These are phyloP conservation scores for Telmatherina bonti DNA, from an alignment of 2,797 vertebrate genomes.

Conservation along the genomic window DNA sequence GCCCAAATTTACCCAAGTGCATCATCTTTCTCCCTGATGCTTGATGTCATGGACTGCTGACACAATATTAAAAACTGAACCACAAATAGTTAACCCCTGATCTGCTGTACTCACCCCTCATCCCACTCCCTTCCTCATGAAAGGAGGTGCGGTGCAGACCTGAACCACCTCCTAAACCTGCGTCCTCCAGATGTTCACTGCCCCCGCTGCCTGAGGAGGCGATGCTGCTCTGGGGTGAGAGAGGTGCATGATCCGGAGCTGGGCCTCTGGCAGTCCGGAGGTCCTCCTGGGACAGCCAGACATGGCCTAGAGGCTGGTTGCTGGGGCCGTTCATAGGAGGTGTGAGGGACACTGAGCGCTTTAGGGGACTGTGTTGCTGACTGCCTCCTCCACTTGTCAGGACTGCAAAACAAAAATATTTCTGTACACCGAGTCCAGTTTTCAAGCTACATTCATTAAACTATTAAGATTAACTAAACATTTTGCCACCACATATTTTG, in stretches of 20 bases:
- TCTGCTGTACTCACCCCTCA: conserved; percentile 92
- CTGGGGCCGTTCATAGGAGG: conserved; percentile 97
- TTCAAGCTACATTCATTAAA: background rate
- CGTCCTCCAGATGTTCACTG: conserved; percentile 98
- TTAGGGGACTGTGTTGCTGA: conserved; percentile 96
- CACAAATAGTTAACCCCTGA: background rate
- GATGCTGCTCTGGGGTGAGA: conserved; percentile 99
- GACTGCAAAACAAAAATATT: conserved; percentile 83
- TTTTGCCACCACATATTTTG: background rate
- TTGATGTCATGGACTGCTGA: background rate
- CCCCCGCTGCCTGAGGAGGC: conserved; percentile 98
- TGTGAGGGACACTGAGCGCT: conserved; percentile 98
- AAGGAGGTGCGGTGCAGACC: conserved; percentile 92
- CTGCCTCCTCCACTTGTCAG: conserved; percentile 86
- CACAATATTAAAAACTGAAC: background rate
- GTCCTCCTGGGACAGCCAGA: conserved; percentile 99
- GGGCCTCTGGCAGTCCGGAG: conserved; percentile 89
- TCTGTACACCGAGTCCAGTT: background rate
- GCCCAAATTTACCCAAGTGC: background rate
- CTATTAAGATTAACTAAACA: background rate
- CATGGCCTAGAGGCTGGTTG: conserved; percentile 92
- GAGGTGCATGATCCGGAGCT: conserved; percentile 95
- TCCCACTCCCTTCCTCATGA: conserved; percentile 97
- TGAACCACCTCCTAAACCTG: conserved; percentile 76
- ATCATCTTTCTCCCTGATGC: background rate